These are phyloP conservation scores for Typhlomys cinereus DNA, from an alignment of 2,113 vertebrate species.

Conservation along the genomic window DNA sequence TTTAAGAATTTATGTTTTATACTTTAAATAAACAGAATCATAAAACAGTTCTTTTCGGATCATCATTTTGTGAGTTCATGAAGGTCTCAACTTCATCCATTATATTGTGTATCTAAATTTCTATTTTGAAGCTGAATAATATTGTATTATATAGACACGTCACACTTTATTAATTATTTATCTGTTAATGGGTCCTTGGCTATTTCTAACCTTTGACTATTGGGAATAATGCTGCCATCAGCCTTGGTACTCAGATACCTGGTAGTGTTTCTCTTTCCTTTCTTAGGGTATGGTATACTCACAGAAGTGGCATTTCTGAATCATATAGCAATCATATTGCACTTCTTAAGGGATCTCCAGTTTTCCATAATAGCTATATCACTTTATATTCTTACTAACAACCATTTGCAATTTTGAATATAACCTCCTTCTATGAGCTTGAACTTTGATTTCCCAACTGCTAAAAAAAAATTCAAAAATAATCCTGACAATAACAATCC, in stretches of 20 bases:
- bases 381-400: neutral
- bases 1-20: neutral
- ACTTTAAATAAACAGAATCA: neutral
- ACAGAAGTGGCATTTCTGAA: neutral
- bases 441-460: neutral
- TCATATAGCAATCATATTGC: neutral
- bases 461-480: slow-evolving; percentile 23
- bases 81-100: neutral
- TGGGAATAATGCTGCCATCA: neutral
- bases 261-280: neutral
- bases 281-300: neutral
- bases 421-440: neutral
- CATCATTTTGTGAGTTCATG: neutral
- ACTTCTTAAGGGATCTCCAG: neutral
- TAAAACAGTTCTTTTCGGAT: neutral
- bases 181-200: neutral
- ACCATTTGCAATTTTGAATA: neutral
- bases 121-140: neutral
- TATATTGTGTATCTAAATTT: neutral
- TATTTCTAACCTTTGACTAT: neutral
- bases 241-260: neutral
- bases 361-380: neutral
- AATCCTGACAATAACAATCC: neutral
- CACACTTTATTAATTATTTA: neutral
- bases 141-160: neutral